These are phyloP conservation scores for Erebia epiphron DNA, from an alignment of 2,888 invertebrate species.

Conservation along the genomic window DNA sequence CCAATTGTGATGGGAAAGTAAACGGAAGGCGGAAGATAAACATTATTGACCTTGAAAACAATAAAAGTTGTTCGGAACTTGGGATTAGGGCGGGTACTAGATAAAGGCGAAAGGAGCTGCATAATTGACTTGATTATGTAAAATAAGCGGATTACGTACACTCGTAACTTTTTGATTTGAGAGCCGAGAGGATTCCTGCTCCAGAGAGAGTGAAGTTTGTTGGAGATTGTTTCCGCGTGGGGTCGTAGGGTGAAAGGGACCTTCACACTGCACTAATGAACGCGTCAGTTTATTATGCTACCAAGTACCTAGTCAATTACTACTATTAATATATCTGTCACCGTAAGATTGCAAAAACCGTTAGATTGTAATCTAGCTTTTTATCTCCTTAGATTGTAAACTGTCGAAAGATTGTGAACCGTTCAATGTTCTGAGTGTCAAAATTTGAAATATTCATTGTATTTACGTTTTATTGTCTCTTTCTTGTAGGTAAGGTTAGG, in stretches of 20 bases:
- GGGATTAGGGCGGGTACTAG: slow-evolving; percentile 10
- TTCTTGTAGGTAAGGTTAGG: too few species aligned
- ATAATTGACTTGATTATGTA: slow-evolving; percentile 42
- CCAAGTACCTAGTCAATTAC: not conserved
- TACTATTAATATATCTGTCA: too few species aligned
- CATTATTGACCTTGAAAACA: slow-evolving; percentile 13
- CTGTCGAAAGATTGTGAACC: too few species aligned
- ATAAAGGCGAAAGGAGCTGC: slow-evolving; percentile 27
- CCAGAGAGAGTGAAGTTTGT: slow-evolving; percentile 37
- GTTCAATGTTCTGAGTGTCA: too few species aligned
- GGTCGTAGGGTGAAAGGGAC: slow-evolving; percentile 7
- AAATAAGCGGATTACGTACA: slow-evolving; percentile 41
- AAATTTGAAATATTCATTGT: too few species aligned
- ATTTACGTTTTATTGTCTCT: too few species aligned
- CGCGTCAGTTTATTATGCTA: not conserved
- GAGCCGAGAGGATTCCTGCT: slow-evolving; percentile 16
- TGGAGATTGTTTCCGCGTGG: slow-evolving; percentile 39
- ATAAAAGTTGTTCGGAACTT: slow-evolving; percentile 13
- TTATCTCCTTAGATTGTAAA: too few species aligned
- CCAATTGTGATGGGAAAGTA: not conserved
- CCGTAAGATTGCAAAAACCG: too few species aligned
- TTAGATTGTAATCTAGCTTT: too few species aligned
- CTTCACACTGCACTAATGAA: slow-evolving; percentile 5
- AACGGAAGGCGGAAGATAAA: slow-evolving; percentile 17
- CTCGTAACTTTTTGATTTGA: slow-evolving; percentile 41